Evolutionary conservation across 2,797 vertebrate genomes (phyloP), one percentile per base, ranked within the genome.

Genomic region (Helostoma temminkii): DNA sequence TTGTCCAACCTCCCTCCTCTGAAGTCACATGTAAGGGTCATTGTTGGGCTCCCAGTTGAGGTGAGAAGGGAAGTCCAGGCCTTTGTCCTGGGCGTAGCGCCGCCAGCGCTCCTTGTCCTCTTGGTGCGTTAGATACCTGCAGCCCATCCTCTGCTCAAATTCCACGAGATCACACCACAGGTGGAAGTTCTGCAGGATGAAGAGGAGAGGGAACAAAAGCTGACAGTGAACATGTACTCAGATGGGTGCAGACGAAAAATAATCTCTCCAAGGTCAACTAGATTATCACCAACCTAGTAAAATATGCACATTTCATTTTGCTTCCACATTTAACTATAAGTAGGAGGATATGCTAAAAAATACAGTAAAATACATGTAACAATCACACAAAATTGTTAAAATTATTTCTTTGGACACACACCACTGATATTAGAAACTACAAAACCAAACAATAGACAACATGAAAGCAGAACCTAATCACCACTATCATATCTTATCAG

Each of bases 161-260:
- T 84, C 84, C 21, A 92, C 64, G 37, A 95, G 91, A 79, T 95
- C 93, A 22, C 91, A 90, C 93, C 94, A 95, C 80, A 93, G 80
- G 85, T 94, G 91, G 81, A 92, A 93, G 77, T 94, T 83, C 94
- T 94, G 86, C 36, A 60, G 22, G 45, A 50, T 16, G 1, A 9
- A 9, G 42, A 54, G 3, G 12, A 49, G 26, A 3, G 4, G 32
- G 47, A 12, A 10, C 6, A 49, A 1, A 6, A 15, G 37, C 6
- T 2, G 12, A 37, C 32, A 34, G 5, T n/a, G n/a, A n/a, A n/a
- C n/a, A n/a, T 2, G 9, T 7, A 2, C 2, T 12, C 4, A 10
- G 14, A 10, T 14, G 34, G 16, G 15, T 41, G 37, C 10, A 15
- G 2, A 5, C 2, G 15, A 4, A 41, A 41, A 18, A 41, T 4